phyloP scores from a whole-genome alignment of 2,888 invertebrate species.

The Empis stercorea region DNA sequence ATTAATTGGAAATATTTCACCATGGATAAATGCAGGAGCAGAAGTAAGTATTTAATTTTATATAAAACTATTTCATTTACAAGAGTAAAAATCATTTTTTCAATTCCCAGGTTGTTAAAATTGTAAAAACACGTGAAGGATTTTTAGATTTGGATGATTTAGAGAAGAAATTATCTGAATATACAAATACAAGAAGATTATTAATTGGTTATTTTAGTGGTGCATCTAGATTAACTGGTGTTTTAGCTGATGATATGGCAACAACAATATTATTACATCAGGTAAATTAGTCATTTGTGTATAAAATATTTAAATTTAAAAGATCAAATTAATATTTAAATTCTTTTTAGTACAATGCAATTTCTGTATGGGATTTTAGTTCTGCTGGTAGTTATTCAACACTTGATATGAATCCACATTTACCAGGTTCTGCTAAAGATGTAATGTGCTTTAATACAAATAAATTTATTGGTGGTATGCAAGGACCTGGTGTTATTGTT shows the following conservation, averaged over 20 bases:
- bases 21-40: slow-evolving; percentile 70
- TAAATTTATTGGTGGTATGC: slow-evolving; percentile 82
- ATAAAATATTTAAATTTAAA: neutral
- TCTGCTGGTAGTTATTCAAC: slow-evolving; percentile 66
- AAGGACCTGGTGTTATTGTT: slow-evolving; percentile 52
- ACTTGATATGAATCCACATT: slow-evolving; percentile 74
- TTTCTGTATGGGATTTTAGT: slow-evolving; percentile 84
- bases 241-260: slow-evolving; percentile 69
- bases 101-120: slow-evolving; percentile 52
- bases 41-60: slow-evolving; percentile 43
- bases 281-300: too few species aligned
- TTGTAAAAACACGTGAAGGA: slow-evolving; percentile 67
- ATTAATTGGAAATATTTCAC: slow-evolving; percentile 61
- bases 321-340: neutral
- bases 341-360: slow-evolving; percentile 49
- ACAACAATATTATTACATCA: slow-evolving; percentile 69
- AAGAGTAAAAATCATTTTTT: too few species aligned
- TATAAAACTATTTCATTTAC: neutral
- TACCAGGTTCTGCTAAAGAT: slow-evolving; percentile 67
- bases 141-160: slow-evolving; percentile 65
- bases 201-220: slow-evolving; percentile 78
- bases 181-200: slow-evolving; percentile 47
- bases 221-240: slow-evolving; percentile 79
- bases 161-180: slow-evolving; percentile 52
- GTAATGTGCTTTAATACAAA: slow-evolving; percentile 81